A percentile compares a stretch with the other conserved stretches of the same genome.
These are phyloP conservation scores for Micoletzkya japonica DNA, from an alignment of 2,888 invertebrate genomes.

Conservation along the genomic window DNA sequence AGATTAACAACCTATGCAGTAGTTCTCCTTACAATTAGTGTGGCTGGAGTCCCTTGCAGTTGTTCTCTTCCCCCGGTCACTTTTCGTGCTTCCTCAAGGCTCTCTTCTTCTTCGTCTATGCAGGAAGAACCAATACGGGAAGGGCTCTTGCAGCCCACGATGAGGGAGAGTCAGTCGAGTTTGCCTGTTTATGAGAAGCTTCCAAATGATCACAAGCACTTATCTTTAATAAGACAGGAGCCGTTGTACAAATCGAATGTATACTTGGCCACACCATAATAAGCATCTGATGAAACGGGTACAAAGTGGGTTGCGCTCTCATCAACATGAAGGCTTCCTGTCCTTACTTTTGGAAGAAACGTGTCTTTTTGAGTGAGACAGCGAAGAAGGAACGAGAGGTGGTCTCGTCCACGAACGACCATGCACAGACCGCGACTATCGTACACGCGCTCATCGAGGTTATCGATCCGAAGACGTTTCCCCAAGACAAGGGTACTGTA, in stretches of 20 bases:
- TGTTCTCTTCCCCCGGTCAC: conserved; percentile 23
- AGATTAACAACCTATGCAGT: background rate
- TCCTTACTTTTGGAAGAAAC: too few relatives aligned
- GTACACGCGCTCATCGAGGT: conserved; percentile 25
- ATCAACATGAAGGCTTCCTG: too few relatives aligned
- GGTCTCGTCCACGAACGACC: conserved; percentile 7
- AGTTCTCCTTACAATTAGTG: too few relatives aligned
- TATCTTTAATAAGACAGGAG: too few relatives aligned
- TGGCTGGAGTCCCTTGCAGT: conserved; percentile 17
- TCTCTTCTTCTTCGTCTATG: conserved; percentile 25
- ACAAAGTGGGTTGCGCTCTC: too few relatives aligned
- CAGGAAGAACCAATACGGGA: background rate
- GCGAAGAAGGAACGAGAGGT: conserved; percentile 16
- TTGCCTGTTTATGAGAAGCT: too few relatives aligned
- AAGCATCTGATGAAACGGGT: too few relatives aligned
- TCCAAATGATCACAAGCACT: too few relatives aligned
- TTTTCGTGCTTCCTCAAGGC: conserved; percentile 25
- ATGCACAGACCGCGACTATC: conserved; percentile 20
- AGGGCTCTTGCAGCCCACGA: conserved; percentile 2
- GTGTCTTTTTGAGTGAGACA: conserved; percentile 4
- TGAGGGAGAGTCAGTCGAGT: conserved; percentile 13
- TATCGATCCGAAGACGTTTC: conserved; percentile 12
- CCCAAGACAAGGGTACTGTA: background rate
- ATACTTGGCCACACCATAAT: too few relatives aligned
- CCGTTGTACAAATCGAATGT: too few relatives aligned